Base-by-base conservation (phyloP, 2,888 invertebrate genomes). In the Sesia bembeciformis region DNA sequence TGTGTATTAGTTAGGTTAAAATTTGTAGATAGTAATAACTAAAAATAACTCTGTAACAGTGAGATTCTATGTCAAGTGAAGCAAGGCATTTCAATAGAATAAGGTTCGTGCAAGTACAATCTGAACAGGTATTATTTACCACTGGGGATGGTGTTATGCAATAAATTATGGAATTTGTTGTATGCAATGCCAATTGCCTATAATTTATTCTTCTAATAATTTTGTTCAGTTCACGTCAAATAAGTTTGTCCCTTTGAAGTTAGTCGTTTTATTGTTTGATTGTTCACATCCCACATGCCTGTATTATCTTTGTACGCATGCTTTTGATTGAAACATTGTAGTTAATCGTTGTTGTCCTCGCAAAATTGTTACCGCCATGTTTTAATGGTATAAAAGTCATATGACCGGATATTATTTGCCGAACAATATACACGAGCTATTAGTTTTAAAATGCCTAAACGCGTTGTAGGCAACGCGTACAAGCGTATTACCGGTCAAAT, bases 1-100 rank as follows among this genome's bases (percentile, higher is more conserved):
- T n/a, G 3, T 43, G 43, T 43, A 46, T 46, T 23, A 23, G 8
- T 8, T 46, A 46, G 46, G 46, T 46, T 46, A 46, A 46, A 46
- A 46, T n/a, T 23, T 3, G 3, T 46, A 8, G 8, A 46, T 46
- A 60, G 54, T 60, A 60, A 55, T 60, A 56, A 49, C 40, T 43
- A 50, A 49, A 52, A 49, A 42, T 43, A 46, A 8, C 39, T 23
- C 23, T 43, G 39, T 39, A 46, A 46, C 40, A 49, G 46, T 40
- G 76, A 80, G 73, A 76, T 68, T 68, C 62, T 66, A 66, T 68
- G 71, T 72, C 70, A 69, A 70, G 66, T 66, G 64, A 70, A 71
- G 70, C 64, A 62, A 72, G 75, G 81, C 81, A 81, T 82, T 81
- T 81, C 66, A 63, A 64, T 75, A 76, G 67, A 59, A 43, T 76